A percentile compares a stretch with the other conserved stretches of the same genome.
These are phyloP conservation scores for Drosophila ambigua DNA, from an alignment of 1,140 invertebrate species.

Conservation along the genomic window DNA sequence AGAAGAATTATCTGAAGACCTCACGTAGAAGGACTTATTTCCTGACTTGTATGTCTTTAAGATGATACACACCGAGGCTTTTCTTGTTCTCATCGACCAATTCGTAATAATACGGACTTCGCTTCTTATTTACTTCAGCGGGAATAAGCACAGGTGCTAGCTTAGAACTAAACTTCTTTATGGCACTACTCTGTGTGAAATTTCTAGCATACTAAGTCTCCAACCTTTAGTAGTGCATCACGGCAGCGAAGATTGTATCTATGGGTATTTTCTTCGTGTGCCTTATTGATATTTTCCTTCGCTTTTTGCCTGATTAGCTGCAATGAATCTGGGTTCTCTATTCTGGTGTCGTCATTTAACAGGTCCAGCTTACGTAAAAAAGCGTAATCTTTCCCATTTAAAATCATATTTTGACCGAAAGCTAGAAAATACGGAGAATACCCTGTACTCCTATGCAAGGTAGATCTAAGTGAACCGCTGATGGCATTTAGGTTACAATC, in stretches of 20 bases:
- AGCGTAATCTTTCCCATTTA: constrained; percentile 13
- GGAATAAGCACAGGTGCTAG: too few relatives aligned
- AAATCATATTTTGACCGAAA: constrained; percentile 25
- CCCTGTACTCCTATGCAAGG: constrained; percentile 5
- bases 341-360: constrained; percentile 5
- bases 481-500: too few relatives aligned
- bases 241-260: constrained; percentile 1
- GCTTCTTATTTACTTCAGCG: too few relatives aligned
- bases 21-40: not conserved
- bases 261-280: not conserved
- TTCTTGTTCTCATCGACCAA: constrained; percentile 1
- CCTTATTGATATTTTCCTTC: not conserved
- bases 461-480: too few relatives aligned
- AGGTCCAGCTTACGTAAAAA: constrained; percentile 5
- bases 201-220: too few relatives aligned
- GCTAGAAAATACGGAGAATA: constrained; percentile 17
- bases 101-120: not conserved
- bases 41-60: not conserved
- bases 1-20: too few relatives aligned
- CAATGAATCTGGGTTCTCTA: not conserved
- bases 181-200: too few relatives aligned
- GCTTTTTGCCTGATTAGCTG: not conserved
- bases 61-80: not conserved
- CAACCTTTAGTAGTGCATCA: too few relatives aligned
- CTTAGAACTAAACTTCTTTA: too few relatives aligned